These are phyloP conservation scores for Melanargia galathea DNA, from an alignment of 2,888 invertebrate genomes.

Conservation along the genomic window DNA sequence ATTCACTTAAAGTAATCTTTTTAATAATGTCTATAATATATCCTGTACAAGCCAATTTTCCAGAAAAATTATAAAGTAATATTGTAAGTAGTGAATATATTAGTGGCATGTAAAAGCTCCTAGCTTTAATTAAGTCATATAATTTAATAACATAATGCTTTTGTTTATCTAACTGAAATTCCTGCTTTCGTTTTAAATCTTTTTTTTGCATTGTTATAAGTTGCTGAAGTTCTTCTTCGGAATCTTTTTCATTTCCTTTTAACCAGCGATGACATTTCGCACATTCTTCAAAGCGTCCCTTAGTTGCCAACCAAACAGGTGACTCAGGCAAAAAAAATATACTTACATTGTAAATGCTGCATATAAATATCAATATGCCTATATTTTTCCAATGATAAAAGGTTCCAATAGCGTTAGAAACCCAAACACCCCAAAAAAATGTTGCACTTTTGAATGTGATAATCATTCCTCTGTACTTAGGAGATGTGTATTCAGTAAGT, in stretches of 20 bases:
- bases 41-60: constrained; percentile 40
- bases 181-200: constrained; percentile 42
- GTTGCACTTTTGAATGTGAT: constrained; percentile 48
- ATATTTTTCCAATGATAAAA: constrained; percentile 48
- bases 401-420: constrained; percentile 49
- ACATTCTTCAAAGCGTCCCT: constrained; percentile 39
- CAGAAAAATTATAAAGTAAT: constrained; percentile 36
- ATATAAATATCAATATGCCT: constrained; percentile 37
- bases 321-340: constrained; percentile 32
- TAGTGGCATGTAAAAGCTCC: constrained; percentile 35
- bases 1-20: constrained; percentile 37
- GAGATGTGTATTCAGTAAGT: constrained; percentile 47
- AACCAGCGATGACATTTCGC: constrained; percentile 39
- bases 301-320: constrained; percentile 15
- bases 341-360: constrained; percentile 16
- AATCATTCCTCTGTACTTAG: constrained; percentile 47
- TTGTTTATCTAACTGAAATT: constrained; percentile 35
- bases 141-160: background rate
- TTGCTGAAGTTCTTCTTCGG: constrained; percentile 38
- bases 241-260: constrained; percentile 33
- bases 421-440: constrained; percentile 48
- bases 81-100: constrained; percentile 21
- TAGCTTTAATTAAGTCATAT: constrained; percentile 3
- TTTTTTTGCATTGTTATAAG: background rate
- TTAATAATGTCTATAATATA: constrained; percentile 43